These are phyloP conservation scores for Exephanes ischioxanthus DNA, from an alignment of 2,888 invertebrate species.

Conservation along the genomic window DNA sequence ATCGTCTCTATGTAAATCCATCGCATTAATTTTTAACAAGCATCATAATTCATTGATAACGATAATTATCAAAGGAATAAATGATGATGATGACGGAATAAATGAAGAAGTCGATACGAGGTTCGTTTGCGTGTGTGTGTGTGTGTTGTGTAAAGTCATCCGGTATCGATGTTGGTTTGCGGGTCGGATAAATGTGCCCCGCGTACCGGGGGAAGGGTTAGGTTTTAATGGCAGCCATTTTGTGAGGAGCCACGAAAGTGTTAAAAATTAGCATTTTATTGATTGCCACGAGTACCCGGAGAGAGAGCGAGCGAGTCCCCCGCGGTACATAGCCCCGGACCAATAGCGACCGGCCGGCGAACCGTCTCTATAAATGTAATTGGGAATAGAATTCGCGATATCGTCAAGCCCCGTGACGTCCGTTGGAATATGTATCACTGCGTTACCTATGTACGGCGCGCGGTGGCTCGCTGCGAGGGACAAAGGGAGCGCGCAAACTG, in stretches of 20 bases:
- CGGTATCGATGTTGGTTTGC: slow-evolving; percentile 23
- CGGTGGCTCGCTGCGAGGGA: not conserved
- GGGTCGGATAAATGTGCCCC: slow-evolving; percentile 14
- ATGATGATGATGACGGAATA: not conserved
- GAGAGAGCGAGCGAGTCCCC: slow-evolving; percentile 20
- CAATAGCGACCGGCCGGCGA: slow-evolving; percentile 54
- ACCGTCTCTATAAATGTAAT: slow-evolving; percentile 77
- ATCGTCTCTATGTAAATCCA: no score
- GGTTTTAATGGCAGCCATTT: slow-evolving; percentile 70
- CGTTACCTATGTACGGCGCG: slow-evolving; percentile 26
- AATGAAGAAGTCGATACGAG: not conserved
- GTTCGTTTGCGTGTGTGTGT: not conserved
- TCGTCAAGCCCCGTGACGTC: slow-evolving; percentile 60
- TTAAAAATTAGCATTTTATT: slow-evolving; percentile 85
- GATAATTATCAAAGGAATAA: not conserved
- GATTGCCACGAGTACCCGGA: slow-evolving; percentile 79
- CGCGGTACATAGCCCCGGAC: slow-evolving; percentile 35
- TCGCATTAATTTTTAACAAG: not conserved
- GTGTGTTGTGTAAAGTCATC: not conserved
- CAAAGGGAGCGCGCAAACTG: slow-evolving; percentile 3
- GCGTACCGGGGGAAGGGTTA: slow-evolving; percentile 36
- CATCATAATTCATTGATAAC: not conserved
- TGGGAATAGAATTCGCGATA: slow-evolving; percentile 67
- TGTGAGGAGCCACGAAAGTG: slow-evolving; percentile 77
- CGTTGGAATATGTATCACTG: slow-evolving; percentile 54